Conservation (phyloP, 2,888 invertebrate species). For the Parasteatoda lunata region DNA sequence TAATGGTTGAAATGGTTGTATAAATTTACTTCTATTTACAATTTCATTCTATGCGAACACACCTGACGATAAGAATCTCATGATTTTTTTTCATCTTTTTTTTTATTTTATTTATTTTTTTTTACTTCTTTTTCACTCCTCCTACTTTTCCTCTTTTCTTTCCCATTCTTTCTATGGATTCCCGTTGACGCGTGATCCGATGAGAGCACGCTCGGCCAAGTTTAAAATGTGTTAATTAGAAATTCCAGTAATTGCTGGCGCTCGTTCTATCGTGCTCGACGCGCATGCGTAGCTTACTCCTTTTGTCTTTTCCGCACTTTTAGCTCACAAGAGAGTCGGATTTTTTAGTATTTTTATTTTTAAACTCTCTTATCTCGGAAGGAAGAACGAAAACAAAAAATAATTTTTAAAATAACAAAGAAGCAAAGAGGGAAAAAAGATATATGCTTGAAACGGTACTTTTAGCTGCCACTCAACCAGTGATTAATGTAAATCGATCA, state of each 20-base stretch:
- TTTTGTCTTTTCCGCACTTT: constrained; percentile 60
- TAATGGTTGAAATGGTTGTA: no score
- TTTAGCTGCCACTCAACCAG: constrained; percentile 64
- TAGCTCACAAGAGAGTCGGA: constrained; percentile 58
- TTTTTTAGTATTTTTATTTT: constrained; percentile 49
- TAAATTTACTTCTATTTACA: constrained; percentile 11
- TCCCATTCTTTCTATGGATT: constrained; percentile 23
- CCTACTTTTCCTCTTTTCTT: constrained; percentile 8
- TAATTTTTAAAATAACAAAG: constrained; percentile 35
- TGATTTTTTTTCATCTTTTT: constrained; percentile 2
- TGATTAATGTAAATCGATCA: constrained; percentile 68
- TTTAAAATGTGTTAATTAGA: constrained; percentile 69
- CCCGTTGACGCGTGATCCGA: constrained; percentile 60
- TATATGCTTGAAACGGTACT: constrained; percentile 44
- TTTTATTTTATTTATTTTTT: constrained; percentile 8
- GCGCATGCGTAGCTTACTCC: constrained; percentile 41
- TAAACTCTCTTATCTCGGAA: constrained; percentile 41
- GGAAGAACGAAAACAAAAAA: constrained; percentile 28
- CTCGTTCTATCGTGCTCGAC: constrained; percentile 29
- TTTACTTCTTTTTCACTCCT: constrained; percentile 3
- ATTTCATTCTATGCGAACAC: constrained; percentile 41
- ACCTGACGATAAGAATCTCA: constrained; percentile 27
- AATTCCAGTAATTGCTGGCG: constrained; percentile 67
- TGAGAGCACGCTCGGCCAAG: constrained; percentile 59
- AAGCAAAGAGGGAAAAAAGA: constrained; percentile 11